These are phyloP conservation scores for Periophthalmodon schlosseri DNA, from an alignment of 2,113 vertebrate genomes.

Conservation along the genomic window DNA sequence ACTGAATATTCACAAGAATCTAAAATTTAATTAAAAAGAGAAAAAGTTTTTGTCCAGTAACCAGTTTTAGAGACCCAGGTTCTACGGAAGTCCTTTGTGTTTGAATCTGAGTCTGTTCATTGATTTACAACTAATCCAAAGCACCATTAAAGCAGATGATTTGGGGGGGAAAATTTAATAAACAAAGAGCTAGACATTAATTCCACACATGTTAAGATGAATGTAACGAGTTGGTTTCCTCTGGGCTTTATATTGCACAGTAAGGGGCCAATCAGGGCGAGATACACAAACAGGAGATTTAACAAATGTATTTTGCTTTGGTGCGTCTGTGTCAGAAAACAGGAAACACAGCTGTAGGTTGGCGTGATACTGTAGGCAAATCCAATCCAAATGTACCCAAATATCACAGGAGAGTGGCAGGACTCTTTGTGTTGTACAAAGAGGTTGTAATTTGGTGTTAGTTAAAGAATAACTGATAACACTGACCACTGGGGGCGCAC, in stretches of 20 bases:
- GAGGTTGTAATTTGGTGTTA: neutral
- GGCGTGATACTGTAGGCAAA: slow-evolving; percentile 32
- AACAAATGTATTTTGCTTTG: neutral
- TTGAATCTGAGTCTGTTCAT: neutral
- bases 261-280: slow-evolving; percentile 32
- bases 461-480: slow-evolving; percentile 18
- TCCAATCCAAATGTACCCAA: slow-evolving; percentile 24
- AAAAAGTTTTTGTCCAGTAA: too few relatives aligned
- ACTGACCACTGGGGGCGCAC: slow-evolving; percentile 1
- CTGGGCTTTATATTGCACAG: slow-evolving; percentile 19
- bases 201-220: slow-evolving; percentile 19
- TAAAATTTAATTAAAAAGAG: neutral
- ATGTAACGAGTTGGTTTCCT: slow-evolving; percentile 13
- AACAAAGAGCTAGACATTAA: neutral
- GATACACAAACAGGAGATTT: slow-evolving; percentile 35
- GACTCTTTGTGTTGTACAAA: slow-evolving; percentile 44
- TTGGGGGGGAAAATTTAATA: too few relatives aligned
- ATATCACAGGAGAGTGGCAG: slow-evolving; percentile 12
- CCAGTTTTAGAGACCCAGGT: too few relatives aligned
- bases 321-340: neutral
- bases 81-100: too few relatives aligned
- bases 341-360: slow-evolving; percentile 5
- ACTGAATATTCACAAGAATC: slow-evolving; percentile 1
- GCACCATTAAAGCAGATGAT: too few relatives aligned
- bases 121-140: neutral